phyloP scores from a whole-genome alignment of 2,888 invertebrate genomes.

The Notodonta ziczac region DNA sequence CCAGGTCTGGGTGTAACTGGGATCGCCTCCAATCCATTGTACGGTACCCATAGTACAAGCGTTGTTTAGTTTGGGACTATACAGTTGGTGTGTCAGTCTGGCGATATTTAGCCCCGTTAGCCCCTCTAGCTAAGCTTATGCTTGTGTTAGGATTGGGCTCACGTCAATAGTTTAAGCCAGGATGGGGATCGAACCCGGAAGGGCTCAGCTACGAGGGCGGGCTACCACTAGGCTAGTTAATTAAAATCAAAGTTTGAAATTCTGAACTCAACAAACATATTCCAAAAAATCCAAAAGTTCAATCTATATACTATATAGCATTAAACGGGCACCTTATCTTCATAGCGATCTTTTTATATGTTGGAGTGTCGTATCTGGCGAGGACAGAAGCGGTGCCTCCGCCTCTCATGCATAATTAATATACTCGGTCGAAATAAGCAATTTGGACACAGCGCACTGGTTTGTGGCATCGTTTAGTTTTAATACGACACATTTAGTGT shows the following conservation, averaged over 20 bases:
- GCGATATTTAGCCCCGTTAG: too few relatives aligned
- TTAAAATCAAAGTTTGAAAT: not conserved
- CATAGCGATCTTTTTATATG: constrained; percentile 57
- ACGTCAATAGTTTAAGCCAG: too few relatives aligned
- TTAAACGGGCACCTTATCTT: constrained; percentile 52
- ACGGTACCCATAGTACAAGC: too few relatives aligned
- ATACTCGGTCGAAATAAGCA: constrained; percentile 75
- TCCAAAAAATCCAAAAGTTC: constrained; percentile 3
- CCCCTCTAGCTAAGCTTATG: too few relatives aligned
- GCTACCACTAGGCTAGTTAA: not conserved
- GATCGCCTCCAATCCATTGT: too few relatives aligned
- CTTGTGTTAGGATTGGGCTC: too few relatives aligned
- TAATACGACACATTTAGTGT: constrained; percentile 62
- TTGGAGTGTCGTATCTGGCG: constrained; percentile 52
- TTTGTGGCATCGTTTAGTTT: constrained; percentile 73
- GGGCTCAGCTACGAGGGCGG: not conserved
- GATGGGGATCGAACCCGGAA: too few relatives aligned
- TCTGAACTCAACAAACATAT: not conserved
- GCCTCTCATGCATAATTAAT: constrained; percentile 77
- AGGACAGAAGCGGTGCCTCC: constrained; percentile 46
- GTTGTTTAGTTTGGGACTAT: too few relatives aligned
- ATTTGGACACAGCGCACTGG: constrained; percentile 75
- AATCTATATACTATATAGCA: constrained; percentile 30
- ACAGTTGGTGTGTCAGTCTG: too few relatives aligned
- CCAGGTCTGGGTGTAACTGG: too few relatives aligned